A percentile compares a stretch with the other conserved stretches of the same genome.
Evolutionary conservation across 2,113 vertebrate species (phyloP).

Genomic region (Morone saxatilis): DNA sequence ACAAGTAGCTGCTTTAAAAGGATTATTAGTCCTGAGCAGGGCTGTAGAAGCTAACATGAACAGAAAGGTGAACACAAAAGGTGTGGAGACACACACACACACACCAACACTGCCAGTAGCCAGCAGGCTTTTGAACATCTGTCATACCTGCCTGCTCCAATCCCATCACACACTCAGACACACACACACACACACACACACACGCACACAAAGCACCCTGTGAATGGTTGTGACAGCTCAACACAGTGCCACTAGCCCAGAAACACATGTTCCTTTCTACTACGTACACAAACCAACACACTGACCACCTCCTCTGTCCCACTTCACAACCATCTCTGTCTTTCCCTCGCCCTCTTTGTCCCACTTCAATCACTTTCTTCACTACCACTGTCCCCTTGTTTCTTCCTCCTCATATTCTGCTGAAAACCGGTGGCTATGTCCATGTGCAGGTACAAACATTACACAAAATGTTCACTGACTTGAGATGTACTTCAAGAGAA

Average conservation of each 20-base stretch:
- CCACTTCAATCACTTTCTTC: not conserved
- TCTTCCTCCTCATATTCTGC: not conserved
- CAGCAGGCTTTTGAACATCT: constrained; percentile 72
- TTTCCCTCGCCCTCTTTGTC: constrained; percentile 3
- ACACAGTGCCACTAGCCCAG: constrained; percentile 52
- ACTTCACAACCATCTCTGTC: constrained; percentile 3
- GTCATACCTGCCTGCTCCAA: constrained; percentile 74
- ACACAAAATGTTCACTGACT: not conserved
- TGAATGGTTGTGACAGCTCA: constrained; percentile 60
- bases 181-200: constrained; percentile 35
- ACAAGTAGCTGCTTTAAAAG: not conserved
- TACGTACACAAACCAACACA: constrained; percentile 36
- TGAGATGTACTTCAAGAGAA: not conserved
- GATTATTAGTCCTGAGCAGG: constrained; percentile 11
- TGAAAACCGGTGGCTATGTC: not conserved
- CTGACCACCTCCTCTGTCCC: constrained; percentile 31
- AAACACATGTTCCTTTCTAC: constrained; percentile 67
- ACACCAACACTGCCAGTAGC: constrained; percentile 37
- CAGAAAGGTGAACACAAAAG: constrained; percentile 55
- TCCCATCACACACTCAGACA: constrained; percentile 52
- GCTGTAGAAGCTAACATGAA: constrained; percentile 52
- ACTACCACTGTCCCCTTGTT: not conserved
- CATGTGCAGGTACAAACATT: not conserved
- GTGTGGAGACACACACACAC: constrained; percentile 43
- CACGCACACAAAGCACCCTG: constrained; percentile 15